Conservation (phyloP, 1,140 invertebrate species). For the Protaetia brevitarsis region DNA sequence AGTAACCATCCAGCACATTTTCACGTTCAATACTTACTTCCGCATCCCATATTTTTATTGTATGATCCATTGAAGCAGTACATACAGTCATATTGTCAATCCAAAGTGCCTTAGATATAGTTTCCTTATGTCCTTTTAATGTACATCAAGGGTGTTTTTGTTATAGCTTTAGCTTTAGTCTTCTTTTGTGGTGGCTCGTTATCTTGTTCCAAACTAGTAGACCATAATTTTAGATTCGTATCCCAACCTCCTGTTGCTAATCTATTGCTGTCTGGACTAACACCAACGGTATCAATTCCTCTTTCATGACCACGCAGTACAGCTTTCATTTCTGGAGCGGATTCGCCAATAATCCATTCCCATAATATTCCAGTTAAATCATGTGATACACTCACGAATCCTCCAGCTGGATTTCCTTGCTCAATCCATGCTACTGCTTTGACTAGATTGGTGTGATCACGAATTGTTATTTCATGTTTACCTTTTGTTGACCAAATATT, state of each 20-base stretch:
- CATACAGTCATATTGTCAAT: constrained; percentile 70
- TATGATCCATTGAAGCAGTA: constrained; percentile 93
- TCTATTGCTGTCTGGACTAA: constrained; percentile 61
- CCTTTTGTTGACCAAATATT: constrained; percentile 87
- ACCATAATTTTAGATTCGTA: constrained; percentile 76
- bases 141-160: constrained; percentile 81
- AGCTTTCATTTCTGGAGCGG: constrained; percentile 77
- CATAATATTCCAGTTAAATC: constrained; percentile 91
- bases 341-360: constrained; percentile 73
- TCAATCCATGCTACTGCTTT: constrained; percentile 83
- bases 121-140: constrained; percentile 89
- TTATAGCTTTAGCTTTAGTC: constrained; percentile 45
- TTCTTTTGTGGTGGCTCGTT: constrained; percentile 53
- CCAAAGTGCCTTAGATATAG: constrained; percentile 82
- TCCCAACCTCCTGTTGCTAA: constrained; percentile 95
- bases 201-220: constrained; percentile 51
- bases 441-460: constrained; percentile 76
- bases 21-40: constrained; percentile 39
- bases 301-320: constrained; percentile 85
- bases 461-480: constrained; percentile 76
- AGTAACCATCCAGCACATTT: too few species aligned
- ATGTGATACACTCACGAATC: constrained; percentile 83
- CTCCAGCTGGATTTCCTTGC: constrained; percentile 58
- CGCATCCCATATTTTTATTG: constrained; percentile 89
- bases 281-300: constrained; percentile 79